A percentile compares a stretch with the other conserved stretches of the same genome.
Evolutionary conservation across 2,888 invertebrate species (phyloP).

Genomic region (Chrysolina oricalcia): DNA sequence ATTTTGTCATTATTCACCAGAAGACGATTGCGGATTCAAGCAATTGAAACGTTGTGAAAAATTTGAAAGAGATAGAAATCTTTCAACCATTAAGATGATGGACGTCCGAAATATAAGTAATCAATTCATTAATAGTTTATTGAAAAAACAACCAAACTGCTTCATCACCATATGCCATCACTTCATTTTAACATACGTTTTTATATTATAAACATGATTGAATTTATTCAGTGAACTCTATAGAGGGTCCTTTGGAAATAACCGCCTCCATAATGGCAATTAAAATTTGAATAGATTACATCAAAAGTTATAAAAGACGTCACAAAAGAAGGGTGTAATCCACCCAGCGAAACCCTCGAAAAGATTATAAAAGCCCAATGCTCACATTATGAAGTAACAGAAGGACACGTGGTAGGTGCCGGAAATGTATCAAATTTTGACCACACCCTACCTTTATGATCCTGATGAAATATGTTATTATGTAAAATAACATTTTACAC

Average conservation of each 20-base stretch:
- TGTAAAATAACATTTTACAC: constrained; percentile 45
- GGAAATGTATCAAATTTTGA: constrained; percentile 40
- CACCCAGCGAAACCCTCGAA: constrained; percentile 36
- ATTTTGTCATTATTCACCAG: too few species aligned
- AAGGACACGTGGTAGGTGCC: constrained; percentile 42
- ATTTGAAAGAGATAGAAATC: too few species aligned
- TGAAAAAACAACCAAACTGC: too few species aligned
- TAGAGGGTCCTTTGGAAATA: constrained; percentile 13
- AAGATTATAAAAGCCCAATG: constrained; percentile 27
- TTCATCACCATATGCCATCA: not conserved
- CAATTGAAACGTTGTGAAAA: too few species aligned
- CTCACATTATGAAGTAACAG: constrained; percentile 32
- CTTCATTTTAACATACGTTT: not conserved
- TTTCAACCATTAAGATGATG: too few species aligned
- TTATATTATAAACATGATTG: not conserved
- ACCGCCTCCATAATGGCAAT: constrained; percentile 40
- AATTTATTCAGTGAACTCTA: not conserved
- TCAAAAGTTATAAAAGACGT: constrained; percentile 38
- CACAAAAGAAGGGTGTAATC: constrained; percentile 36
- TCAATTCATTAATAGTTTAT: too few species aligned
- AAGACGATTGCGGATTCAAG: too few species aligned
- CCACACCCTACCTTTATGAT: constrained; percentile 33
- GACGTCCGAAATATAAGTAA: too few species aligned
- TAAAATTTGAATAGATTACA: constrained; percentile 46
- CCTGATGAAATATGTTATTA: constrained; percentile 44